Base-by-base conservation (phyloP, 1,140 invertebrate genomes). In the Sycophaga agraensis region DNA sequence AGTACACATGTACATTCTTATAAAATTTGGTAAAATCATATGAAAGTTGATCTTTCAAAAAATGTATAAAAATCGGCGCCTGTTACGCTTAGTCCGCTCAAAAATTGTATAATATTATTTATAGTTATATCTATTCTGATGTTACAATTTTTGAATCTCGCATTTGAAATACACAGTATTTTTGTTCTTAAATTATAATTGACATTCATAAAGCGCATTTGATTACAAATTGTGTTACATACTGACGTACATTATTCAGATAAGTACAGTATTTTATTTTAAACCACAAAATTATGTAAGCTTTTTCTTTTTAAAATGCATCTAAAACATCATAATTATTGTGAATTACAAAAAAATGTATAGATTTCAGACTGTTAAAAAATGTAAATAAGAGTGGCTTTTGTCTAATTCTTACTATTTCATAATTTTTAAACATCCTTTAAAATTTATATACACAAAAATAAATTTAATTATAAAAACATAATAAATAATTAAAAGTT, bases 1-100 rank as follows among this genome's bases (percentile, higher is more conserved):
- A 57, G 24, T 57, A 57, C 26, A 54, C 31, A 50, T 28, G 42
- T 57, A 57, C 56, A 50, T 46, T 40, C 53, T 22, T 64, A 63
- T 46, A 54, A 71, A 70, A 66, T 61, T 56, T 49, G 42, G 35
- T 66, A 66, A 73, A 70, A 48, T 62, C 45, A 62, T 70, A 66
- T 14, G 65, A 67, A 68, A 65, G 49, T 17, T 61, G 45, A 49
- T 43, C 17, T 55, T 63, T 39, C 26, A 40, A 57, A 50, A 63
- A 31, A 7, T 57, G 21, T 53, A 63, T 58, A 63, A 57, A 63
- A 63, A 51, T 57, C 3, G 35, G 26, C 22, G 45, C 35, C 11
- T 19, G 14, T 26, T n/a, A 12, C 9, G 14, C 46, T 17, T 50
- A 42, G 26, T 58, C 43, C 26, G n/a, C 53, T 56, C 35, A n/a